Conservation (phyloP, 2,113 vertebrate genomes). For the Sceloporus undulatus region DNA sequence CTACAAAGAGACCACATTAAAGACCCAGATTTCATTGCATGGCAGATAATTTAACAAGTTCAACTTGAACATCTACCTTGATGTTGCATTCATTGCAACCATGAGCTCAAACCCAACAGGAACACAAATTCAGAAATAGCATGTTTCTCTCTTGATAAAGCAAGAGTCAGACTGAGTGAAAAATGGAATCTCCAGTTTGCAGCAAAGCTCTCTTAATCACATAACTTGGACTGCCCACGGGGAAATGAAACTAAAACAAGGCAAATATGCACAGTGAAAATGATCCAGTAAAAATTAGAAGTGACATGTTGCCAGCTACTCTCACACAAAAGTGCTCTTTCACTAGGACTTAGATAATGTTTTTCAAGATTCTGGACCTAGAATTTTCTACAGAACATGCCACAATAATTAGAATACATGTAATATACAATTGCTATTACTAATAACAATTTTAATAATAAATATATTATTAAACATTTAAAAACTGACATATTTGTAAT, state of each 20-base stretch:
- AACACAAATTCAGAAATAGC: neutral
- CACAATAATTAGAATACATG: neutral
- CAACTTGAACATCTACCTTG: neutral
- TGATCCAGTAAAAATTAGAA: neutral
- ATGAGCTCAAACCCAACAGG: neutral
- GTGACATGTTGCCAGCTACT: neutral
- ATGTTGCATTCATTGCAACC: neutral
- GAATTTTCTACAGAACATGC: neutral
- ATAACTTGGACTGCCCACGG: conserved; percentile 52
- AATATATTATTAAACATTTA: neutral
- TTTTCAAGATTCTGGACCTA: neutral
- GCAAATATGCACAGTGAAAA: neutral
- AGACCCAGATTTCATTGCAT: neutral
- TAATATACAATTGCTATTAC: no score
- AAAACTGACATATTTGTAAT: neutral
- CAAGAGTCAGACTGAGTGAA: conserved; percentile 32
- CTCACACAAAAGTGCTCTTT: neutral
- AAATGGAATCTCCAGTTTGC: conserved; percentile 17
- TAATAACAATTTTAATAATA: neutral
- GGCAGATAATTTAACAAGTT: neutral
- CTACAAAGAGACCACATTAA: conserved; percentile 34
- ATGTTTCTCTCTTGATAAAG: conserved; percentile 33
- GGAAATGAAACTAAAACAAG: conserved; percentile 74
- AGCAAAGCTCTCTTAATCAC: conserved; percentile 41
- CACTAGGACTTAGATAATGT: neutral